Evolutionary conservation across 2,888 invertebrate species (phyloP).

Genomic region (Drosophila putrida): DNA sequence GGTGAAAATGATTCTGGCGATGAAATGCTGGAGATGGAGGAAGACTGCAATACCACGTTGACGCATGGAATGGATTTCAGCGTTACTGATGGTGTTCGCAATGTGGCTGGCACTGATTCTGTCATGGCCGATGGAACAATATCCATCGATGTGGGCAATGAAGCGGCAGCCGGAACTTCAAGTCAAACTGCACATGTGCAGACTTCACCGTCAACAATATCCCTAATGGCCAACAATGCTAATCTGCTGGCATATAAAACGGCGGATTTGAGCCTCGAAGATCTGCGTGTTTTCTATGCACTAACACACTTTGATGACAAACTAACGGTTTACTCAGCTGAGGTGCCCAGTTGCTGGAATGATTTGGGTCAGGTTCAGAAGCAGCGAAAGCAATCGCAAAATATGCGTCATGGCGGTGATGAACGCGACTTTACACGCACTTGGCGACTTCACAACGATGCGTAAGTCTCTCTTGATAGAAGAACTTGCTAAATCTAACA

Average conservation of each 20-base stretch:
- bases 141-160: conserved; percentile 54
- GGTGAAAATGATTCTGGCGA: conserved; percentile 90
- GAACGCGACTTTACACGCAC: conserved; percentile 91
- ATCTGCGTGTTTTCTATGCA: conserved; percentile 89
- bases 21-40: conserved; percentile 89
- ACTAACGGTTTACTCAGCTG: conserved; percentile 90
- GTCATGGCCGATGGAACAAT: conserved; percentile 35
- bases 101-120: conserved; percentile 20
- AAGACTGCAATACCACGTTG: conserved; percentile 85
- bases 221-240: conserved; percentile 60
- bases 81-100: conserved; percentile 76
- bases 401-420: conserved; percentile 88
- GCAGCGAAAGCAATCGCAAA: conserved; percentile 94
- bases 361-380: conserved; percentile 96
- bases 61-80: conserved; percentile 70
- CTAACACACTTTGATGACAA: conserved; percentile 91
- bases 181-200: conserved; percentile 59
- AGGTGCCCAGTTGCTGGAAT: conserved; percentile 97
- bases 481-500: background rate
- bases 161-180: conserved; percentile 28
- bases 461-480: conserved; percentile 85
- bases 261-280: conserved; percentile 87
- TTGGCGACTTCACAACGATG: conserved; percentile 95
- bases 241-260: conserved; percentile 87
- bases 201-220: conserved; percentile 73